phyloP scores from a whole-genome alignment of 2,113 vertebrate species.

The Pyrgilauda ruficollis region DNA sequence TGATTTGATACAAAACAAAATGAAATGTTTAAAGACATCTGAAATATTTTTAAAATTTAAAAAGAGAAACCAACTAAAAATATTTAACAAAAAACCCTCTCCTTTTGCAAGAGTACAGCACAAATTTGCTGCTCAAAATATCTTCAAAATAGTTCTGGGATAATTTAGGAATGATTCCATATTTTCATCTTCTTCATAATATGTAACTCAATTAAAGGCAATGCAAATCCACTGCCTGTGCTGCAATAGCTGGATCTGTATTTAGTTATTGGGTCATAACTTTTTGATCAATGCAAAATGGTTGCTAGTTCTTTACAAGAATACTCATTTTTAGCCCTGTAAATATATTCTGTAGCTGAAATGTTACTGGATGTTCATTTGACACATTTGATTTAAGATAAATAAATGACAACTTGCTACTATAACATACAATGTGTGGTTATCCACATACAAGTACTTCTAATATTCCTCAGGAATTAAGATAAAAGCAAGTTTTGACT shows the following conservation, averaged over 20 bases:
- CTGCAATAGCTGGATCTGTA: not conserved
- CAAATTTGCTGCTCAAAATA: not conserved
- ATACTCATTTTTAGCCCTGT: not conserved
- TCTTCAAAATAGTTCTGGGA: not conserved
- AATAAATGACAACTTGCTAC: not conserved
- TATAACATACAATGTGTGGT: not conserved
- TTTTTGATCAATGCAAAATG: not conserved
- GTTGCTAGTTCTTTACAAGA: not conserved
- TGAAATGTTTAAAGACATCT: not conserved
- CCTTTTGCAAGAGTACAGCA: not conserved
- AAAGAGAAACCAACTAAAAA: not conserved
- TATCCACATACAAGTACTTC: not conserved
- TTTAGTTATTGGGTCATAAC: not conserved
- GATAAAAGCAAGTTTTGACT: not conserved
- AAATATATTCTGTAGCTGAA: not conserved
- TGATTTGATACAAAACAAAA: not conserved
- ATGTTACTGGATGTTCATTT: not conserved
- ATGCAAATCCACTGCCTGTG: not conserved
- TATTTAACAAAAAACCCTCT: not conserved
- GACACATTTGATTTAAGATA: not conserved
- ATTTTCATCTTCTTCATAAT: not conserved
- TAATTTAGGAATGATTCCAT: not conserved
- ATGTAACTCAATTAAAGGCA: not conserved
- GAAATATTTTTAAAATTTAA: not conserved
- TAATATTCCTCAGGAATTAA: not conserved